Percentiles rank a stretch among this genome's conserved stretches.
Conservation (phyloP, 2,797 vertebrate genomes). For the Microhierax caerulescens region DNA sequence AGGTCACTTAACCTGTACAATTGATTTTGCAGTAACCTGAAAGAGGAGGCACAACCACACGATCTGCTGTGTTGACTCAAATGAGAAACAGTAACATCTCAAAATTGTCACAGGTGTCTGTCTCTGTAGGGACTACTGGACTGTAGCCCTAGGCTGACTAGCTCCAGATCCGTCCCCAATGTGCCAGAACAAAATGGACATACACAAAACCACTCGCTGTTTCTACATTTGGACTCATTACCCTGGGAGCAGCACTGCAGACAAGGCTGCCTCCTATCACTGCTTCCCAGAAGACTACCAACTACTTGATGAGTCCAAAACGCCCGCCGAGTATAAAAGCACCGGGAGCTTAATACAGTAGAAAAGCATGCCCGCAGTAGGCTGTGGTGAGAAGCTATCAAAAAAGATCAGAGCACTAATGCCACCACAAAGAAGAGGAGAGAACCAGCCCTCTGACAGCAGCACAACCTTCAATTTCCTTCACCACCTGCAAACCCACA, state of each 20-base stretch:
- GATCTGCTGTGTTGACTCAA: neutral
- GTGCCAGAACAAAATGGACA: neutral
- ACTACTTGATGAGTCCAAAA: neutral
- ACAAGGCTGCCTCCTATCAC: neutral
- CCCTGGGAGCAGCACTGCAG: neutral
- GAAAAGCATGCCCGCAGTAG: neutral
- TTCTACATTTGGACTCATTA: neutral
- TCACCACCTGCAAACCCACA: neutral
- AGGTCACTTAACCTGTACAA: neutral
- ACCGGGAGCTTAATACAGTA: neutral
- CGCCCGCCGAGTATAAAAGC: neutral
- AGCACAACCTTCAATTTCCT: neutral
- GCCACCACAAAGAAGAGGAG: neutral
- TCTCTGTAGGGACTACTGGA: neutral
- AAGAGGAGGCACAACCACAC: neutral
- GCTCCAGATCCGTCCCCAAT: neutral
- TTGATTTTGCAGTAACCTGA: neutral
- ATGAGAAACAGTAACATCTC: neutral
- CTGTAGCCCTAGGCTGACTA: neutral
- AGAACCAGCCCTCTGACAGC: neutral
- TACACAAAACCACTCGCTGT: neutral
- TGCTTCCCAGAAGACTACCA: neutral
- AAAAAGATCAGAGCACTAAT: neutral
- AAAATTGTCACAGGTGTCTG: neutral
- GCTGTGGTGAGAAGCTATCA: neutral